Conservation (phyloP, 2,113 vertebrate species). For the Orthonyx spaldingii region DNA sequence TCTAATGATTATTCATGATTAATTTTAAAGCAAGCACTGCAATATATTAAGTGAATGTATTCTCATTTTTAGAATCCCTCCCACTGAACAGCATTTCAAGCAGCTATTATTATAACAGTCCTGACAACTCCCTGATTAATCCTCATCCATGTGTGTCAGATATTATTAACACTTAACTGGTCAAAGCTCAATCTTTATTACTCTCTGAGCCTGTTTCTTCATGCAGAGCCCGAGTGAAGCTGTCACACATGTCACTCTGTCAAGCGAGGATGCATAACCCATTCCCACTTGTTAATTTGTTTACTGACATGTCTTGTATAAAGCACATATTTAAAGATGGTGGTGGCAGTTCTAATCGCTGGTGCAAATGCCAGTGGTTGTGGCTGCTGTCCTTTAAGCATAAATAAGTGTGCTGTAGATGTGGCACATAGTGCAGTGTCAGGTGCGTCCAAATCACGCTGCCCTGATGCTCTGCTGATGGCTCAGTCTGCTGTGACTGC, state of each 20-base stretch:
- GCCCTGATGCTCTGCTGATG: neutral
- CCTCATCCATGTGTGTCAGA: neutral
- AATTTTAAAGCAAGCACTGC: neutral
- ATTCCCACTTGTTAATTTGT: neutral
- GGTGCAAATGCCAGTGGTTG: neutral
- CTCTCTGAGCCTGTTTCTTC: neutral
- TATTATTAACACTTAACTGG: neutral
- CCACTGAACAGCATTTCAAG: neutral
- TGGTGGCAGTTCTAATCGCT: neutral
- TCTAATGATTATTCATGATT: constrained; percentile 32
- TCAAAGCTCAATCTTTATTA: neutral
- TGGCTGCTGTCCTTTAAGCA: neutral
- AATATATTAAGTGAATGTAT: neutral
- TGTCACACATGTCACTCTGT: neutral
- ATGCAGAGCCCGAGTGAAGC: neutral
- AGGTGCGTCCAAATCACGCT: accelerated
- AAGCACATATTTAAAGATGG: neutral
- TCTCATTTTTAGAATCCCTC: neutral
- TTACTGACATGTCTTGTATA: neutral
- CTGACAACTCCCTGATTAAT: neutral
- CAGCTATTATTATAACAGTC: neutral
- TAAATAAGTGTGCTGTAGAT: neutral
- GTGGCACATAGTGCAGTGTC: neutral
- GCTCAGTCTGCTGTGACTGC: neutral
- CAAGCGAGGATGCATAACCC: neutral